These are phyloP conservation scores for Monopterus albus DNA, from an alignment of 2,113 vertebrate genomes.

Conservation along the genomic window DNA sequence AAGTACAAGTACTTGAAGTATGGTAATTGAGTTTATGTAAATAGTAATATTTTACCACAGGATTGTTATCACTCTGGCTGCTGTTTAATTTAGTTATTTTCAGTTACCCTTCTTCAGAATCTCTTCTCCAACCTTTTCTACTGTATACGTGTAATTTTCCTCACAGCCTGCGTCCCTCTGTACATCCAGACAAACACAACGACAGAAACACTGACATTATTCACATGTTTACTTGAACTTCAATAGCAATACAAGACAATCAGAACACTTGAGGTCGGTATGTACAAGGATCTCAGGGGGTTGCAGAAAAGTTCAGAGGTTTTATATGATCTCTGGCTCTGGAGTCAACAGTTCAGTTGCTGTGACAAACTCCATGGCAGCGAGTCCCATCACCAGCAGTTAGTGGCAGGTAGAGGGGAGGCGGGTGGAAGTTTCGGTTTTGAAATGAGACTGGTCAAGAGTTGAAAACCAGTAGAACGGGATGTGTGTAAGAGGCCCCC, in stretches of 20 bases:
- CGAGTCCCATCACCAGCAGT: slow-evolving; percentile 60
- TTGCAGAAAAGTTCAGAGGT: slow-evolving; percentile 79
- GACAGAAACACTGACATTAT: slow-evolving; percentile 62
- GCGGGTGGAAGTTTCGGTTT: slow-evolving; percentile 63
- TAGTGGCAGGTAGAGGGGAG: slow-evolving; percentile 41
- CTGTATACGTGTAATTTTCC: not conserved
- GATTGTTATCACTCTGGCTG: not conserved
- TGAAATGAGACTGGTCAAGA: slow-evolving; percentile 68
- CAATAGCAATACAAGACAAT: slow-evolving; percentile 83
- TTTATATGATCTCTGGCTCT: slow-evolving; percentile 73
- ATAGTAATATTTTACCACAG: not conserved
- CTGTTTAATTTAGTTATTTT: not conserved
- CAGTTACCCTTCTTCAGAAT: not conserved
- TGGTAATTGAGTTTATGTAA: not conserved
- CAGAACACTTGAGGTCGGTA: slow-evolving; percentile 78
- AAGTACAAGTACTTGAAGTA: not conserved
- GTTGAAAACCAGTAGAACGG: slow-evolving; percentile 68
- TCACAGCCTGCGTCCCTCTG: not conserved
- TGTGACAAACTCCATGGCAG: slow-evolving; percentile 61
- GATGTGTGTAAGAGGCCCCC: slow-evolving; percentile 57
- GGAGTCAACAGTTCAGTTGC: slow-evolving; percentile 69
- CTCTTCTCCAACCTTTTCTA: not conserved
- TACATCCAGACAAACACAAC: slow-evolving; percentile 44
- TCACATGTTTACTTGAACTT: slow-evolving; percentile 82
- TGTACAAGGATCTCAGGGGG: slow-evolving; percentile 72